Evolutionary conservation across 1,140 invertebrate genomes (phyloP), one percentile per base, ranked within the genome.

Genomic region (Atta colombica): DNA sequence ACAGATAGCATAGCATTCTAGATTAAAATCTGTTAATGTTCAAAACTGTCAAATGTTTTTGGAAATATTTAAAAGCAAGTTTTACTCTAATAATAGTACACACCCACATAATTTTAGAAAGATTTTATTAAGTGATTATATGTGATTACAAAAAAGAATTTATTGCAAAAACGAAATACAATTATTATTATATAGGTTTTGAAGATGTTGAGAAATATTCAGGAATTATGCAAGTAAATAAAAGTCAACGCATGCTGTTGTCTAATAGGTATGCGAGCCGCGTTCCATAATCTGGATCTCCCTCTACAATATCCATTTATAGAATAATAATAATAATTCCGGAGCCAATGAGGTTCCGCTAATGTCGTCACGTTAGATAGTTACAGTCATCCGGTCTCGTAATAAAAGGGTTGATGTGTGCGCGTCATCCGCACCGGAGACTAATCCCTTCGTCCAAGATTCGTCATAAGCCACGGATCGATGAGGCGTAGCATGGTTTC

Each of bases 331-430:
- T 90, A 80, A 85, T 90, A 81, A 87, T 89, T 87, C 84, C 74
- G 77, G 86, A 81, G 88, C 82, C 89, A 87, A 91, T 84, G 87
- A 92, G 88, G 90, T 89, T 91, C 77, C 91, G 86, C 87, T 93
- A 93, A 93, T 93, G 93, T 94, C 91, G 90, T 93, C 94, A 92
- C 93, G 91, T 94, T 92, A 92, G 92, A 92, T 92, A 94, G 92
- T 94, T 94, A 94, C 80, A 91, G 92, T 93, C 93, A 94, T 93
- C 93, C 93, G 93, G 93, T 92, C 74, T 91, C 78, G 88, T 90
- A 92, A 94, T 94, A 94, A 94, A 94, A 93, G 94, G 93, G 93
- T 93, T 93, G 89, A 81, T 86, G 75, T 55, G 35, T 39, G 80
- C 28, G 68, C 60, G 45, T 63, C 68, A 60, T 68, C 60, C 75